Evolutionary conservation across 2,113 vertebrate species (phyloP), one percentile per base, ranked within the genome.

Genomic region (Pachypanchax playfairii): DNA sequence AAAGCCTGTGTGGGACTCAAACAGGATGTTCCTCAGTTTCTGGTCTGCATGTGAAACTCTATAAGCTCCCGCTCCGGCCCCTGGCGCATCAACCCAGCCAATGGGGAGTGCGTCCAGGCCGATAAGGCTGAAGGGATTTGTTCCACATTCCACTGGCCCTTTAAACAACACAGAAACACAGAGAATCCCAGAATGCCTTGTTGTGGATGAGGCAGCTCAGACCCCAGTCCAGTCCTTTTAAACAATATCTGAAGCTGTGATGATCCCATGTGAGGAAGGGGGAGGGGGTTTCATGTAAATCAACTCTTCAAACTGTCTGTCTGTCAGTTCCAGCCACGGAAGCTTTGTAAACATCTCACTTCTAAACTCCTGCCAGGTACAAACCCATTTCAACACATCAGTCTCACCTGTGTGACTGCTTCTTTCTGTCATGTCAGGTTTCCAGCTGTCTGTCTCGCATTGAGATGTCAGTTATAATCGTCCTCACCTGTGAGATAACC

Each of bases 111-210:
- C 21, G 38, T 38, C 56, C 70, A 59, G 85, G 77, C 86, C 38
- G 81, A 86, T 85, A 89, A 88, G 88, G 89, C 90, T 89, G 78
- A 88, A 68, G 76, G 87, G 90, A 91, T 92, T 92, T 90, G 90
- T 89, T 91, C 86, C 90, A 92, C 91, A 92, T 91, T 91, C 91
- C 91, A 70, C 73, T 65, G 77, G 67, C 84, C 82, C 80, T 87
- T 90, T 83, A 88, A 90, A 90, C 85, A 91, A 84, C 84, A 84
- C 46, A 78, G 80, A 46, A 35, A 39, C 36, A 39, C 36, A n/a
- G 15, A 39, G 14, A 17, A n/a, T n/a, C 6, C 1, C 15, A 3
- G 6, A 1, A 39, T 39, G 28, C 28, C 28, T 5, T 29, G 28
- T 29, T 5, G 28, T 29, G 28, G 28, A 7, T 29, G 28, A 29